These are phyloP conservation scores for Choreutis nemorana DNA, from an alignment of 2,888 invertebrate genomes.

Conservation along the genomic window DNA sequence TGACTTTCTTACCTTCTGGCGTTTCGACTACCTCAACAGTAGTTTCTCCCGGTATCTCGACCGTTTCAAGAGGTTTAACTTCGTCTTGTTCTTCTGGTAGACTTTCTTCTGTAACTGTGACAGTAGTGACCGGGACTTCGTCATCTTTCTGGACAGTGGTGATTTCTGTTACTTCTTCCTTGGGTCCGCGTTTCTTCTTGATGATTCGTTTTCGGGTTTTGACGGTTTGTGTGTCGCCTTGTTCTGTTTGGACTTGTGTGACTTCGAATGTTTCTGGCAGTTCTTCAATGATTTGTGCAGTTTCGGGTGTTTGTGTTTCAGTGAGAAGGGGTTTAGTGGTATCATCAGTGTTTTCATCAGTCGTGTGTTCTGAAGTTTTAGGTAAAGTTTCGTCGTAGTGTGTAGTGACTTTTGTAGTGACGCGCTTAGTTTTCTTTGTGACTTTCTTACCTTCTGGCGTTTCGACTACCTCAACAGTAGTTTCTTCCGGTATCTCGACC, in stretches of 20 bases:
- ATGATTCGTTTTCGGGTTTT: conserved; percentile 16
- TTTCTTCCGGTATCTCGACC: conserved; percentile 16
- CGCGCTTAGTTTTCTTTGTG: conserved; percentile 15
- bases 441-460: conserved; percentile 15
- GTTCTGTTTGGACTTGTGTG: conserved; percentile 1
- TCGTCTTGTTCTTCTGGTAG: conserved; percentile 29
- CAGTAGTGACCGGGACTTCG: conserved; percentile 10
- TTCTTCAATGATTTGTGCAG: conserved; percentile 12
- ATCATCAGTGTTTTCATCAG: conserved; percentile 28
- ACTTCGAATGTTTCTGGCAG: conserved; percentile 6
- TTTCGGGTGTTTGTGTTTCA: conserved; percentile 17
- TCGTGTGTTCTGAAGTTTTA: conserved; percentile 32
- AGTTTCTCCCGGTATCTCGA: no score
- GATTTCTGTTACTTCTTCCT: conserved; percentile 8
- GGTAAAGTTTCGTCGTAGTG: conserved; percentile 50
- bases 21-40: conserved; percentile 36
- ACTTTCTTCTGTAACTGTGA: conserved; percentile 7
- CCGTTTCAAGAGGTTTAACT: no score
- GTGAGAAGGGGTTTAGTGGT: conserved; percentile 14
- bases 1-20: conserved; percentile 28
- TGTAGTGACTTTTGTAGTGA: conserved; percentile 30
- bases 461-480: conserved; percentile 14
- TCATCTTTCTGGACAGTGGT: conserved; percentile 17
- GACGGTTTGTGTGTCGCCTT: conserved; percentile 16
- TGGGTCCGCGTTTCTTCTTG: conserved; percentile 14